Evolutionary conservation across 2,113 vertebrate species (phyloP).

Genomic region (Hypomesus transpacificus): DNA sequence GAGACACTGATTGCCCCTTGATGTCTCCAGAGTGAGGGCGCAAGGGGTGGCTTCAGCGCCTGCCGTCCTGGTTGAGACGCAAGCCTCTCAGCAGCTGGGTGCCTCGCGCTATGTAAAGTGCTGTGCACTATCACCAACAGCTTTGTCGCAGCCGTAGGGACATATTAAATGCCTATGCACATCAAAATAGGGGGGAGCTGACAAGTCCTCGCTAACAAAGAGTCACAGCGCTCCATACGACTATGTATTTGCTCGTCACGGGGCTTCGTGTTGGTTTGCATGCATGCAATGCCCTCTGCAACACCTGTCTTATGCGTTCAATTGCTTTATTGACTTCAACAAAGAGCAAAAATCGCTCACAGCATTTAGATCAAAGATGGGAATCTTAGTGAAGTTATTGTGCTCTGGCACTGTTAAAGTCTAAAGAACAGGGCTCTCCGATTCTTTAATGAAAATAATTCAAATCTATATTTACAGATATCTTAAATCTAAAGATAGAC

Average conservation of each 20-base stretch:
- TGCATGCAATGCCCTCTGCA: neutral
- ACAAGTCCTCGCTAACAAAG: constrained; percentile 28
- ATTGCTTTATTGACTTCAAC: constrained; percentile 5
- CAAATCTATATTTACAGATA: too few relatives aligned
- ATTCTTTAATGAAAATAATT: too few relatives aligned
- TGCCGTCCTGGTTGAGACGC: constrained; percentile 62
- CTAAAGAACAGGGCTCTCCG: neutral
- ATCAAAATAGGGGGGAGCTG: constrained; percentile 22
- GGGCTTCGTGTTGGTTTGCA: neutral
- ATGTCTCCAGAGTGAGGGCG: constrained; percentile 70
- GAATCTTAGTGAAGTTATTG: neutral
- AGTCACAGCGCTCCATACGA: neutral
- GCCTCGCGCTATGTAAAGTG: constrained; percentile 45
- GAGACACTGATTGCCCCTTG: constrained; percentile 77
- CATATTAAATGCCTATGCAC: constrained; percentile 35
- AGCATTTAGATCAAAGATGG: constrained; percentile 11
- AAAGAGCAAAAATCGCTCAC: constrained; percentile 17
- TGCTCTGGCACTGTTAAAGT: neutral
- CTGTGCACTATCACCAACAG: constrained; percentile 30
- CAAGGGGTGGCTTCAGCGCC: constrained; percentile 59
- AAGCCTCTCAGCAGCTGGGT: constrained; percentile 50
- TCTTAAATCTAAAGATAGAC: too few relatives aligned
- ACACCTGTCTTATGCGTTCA: constrained; percentile 13
- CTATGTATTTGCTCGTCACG: neutral
- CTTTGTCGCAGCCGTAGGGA: constrained; percentile 31